Evolutionary conservation across 2,888 invertebrate species (phyloP).

Genomic region (Chymomyza amoena): DNA sequence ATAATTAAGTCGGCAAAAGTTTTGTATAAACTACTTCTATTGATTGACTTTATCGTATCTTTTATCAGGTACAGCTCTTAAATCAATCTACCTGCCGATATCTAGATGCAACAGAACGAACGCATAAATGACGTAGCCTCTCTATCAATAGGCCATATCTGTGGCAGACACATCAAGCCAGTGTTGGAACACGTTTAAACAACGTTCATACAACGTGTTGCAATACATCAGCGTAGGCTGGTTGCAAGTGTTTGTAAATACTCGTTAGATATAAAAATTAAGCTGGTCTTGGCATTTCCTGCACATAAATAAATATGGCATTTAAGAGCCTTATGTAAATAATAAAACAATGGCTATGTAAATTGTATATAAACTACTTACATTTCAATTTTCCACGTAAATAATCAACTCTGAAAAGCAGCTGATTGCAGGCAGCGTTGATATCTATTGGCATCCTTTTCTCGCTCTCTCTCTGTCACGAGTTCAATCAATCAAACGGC

Average conservation of each 20-base stretch:
- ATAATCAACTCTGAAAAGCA: slow-evolving; percentile 43
- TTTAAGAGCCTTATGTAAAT: background rate
- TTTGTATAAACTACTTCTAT: slow-evolving; percentile 51
- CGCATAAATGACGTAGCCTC: slow-evolving; percentile 41
- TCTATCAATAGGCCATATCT: slow-evolving; percentile 17
- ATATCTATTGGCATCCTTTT: slow-evolving; percentile 30
- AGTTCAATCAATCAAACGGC: slow-evolving; percentile 39
- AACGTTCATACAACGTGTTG: too few species aligned
- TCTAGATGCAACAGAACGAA: slow-evolving; percentile 46
- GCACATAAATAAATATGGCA: background rate
- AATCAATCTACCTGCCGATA: slow-evolving; percentile 21
- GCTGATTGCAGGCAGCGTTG: slow-evolving; percentile 34
- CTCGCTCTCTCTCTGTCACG: background rate
- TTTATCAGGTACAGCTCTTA: slow-evolving; percentile 1
- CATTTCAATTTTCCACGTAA: background rate
- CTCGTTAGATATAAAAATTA: background rate
- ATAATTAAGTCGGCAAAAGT: slow-evolving; percentile 62
- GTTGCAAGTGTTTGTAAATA: background rate
- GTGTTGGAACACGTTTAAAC: background rate
- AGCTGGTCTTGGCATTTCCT: background rate
- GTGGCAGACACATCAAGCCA: background rate
- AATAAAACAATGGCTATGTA: background rate
- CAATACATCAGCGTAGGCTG: background rate
- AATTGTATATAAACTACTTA: background rate
- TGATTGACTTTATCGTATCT: slow-evolving; percentile 64